Conservation (phyloP, 92 coral and sea anemone genomes). For the Parazoanthus swiftii region DNA sequence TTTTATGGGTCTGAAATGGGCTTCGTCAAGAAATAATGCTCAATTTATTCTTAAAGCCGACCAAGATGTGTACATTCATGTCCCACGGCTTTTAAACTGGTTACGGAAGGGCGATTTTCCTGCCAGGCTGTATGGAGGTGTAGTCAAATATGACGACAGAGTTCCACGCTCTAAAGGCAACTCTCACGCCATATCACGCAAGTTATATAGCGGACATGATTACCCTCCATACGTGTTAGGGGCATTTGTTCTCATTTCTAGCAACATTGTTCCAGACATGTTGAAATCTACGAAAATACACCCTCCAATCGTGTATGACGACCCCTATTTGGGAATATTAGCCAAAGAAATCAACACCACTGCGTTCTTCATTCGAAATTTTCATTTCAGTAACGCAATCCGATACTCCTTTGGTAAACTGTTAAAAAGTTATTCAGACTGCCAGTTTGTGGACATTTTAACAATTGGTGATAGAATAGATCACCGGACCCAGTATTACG, state of each 20-base stretch:
- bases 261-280: conserved; percentile 50
- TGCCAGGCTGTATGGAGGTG: conserved; percentile 58
- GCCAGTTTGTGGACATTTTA: conserved; percentile 8
- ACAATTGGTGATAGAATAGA: conserved; percentile 31
- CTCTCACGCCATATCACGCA: conserved; percentile 55
- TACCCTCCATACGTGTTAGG: conserved; percentile 68
- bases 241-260: conserved; percentile 51
- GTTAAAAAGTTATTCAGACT: conserved; percentile 5
- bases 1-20: conserved; percentile 68
- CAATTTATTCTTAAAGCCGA: conserved; percentile 61
- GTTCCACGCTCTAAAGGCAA: conserved; percentile 52
- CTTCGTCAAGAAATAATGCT: conserved; percentile 15
- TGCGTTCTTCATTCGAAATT: conserved; percentile 49
- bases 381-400: conserved; percentile 49
- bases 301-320: conserved; percentile 58
- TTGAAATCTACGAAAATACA: conserved; percentile 41
- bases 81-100: conserved; percentile 50
- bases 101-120: conserved; percentile 45
- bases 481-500: neutral
- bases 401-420: conserved; percentile 31
- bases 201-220: conserved; percentile 30
- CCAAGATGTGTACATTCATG: conserved; percentile 53
- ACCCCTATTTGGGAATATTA: conserved; percentile 62
- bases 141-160: conserved; percentile 40
- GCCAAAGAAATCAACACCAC: conserved; percentile 42